Evolutionary conservation across 2,113 vertebrate species (phyloP).

Genomic region (Heterotilapia buettikoferi): DNA sequence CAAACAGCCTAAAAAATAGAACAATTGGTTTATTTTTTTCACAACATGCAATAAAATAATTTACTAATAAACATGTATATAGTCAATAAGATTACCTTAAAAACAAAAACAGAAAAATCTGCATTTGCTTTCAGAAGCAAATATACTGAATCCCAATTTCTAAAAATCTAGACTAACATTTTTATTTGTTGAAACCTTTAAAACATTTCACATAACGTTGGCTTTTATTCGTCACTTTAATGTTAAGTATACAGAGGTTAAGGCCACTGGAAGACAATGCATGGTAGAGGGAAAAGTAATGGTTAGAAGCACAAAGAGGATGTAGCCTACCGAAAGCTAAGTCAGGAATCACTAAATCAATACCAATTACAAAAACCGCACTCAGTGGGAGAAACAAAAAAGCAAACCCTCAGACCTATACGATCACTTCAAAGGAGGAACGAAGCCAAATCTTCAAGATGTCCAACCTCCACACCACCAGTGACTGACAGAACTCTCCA

Average conservation of each 20-base stretch:
- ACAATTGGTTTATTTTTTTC: not conserved
- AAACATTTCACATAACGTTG: not conserved
- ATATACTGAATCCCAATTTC: not conserved
- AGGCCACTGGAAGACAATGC: not conserved
- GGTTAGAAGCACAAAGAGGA: not conserved
- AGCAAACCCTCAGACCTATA: not conserved
- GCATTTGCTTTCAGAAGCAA: not conserved
- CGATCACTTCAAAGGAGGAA: not conserved
- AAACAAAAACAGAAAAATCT: not conserved
- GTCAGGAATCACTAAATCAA: slow-evolving; percentile 35
- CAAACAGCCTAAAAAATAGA: not conserved
- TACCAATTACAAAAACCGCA: slow-evolving; percentile 34
- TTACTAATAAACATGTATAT: not conserved
- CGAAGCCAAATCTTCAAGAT: not conserved
- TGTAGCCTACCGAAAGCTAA: not conserved
- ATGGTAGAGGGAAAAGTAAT: not conserved
- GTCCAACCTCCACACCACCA: not conserved
- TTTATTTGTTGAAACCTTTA: not conserved
- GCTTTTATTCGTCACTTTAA: not conserved
- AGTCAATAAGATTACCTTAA: not conserved
- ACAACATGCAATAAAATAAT: not conserved
- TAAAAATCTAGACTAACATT: not conserved
- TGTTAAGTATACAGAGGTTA: not conserved
- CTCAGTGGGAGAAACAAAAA: not conserved
- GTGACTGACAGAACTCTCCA: slow-evolving; percentile 2